These are phyloP conservation scores for Gadus chalcogrammus DNA, from an alignment of 2,113 vertebrate species.

Conservation along the genomic window DNA sequence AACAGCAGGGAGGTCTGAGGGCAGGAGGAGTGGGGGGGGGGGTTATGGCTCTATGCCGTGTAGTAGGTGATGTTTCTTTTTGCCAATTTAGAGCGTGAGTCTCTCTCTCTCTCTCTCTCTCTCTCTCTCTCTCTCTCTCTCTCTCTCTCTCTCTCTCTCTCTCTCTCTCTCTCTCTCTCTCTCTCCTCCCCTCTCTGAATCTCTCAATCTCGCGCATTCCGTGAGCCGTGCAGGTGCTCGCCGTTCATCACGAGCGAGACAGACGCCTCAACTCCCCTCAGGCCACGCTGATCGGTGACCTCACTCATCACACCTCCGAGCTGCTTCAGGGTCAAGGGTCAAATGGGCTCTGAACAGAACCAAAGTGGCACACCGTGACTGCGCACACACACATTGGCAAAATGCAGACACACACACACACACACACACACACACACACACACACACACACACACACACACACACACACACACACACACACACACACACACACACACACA, in stretches of 20 bases:
- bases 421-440: not conserved
- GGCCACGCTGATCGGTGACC: slow-evolving; percentile 50
- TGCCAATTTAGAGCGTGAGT: slow-evolving; percentile 61
- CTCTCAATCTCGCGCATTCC: slow-evolving; percentile 47
- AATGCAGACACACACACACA: not conserved
- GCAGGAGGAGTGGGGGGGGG: slow-evolving; percentile 29
- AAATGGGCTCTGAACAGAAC: slow-evolving; percentile 32
- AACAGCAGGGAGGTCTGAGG: slow-evolving; percentile 21
- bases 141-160: slow-evolving; percentile 23
- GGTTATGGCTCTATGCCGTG: slow-evolving; percentile 56
- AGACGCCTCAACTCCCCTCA: slow-evolving; percentile 73
- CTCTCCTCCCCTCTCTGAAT: slow-evolving; percentile 41
- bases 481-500: not conserved
- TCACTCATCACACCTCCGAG: slow-evolving; percentile 49
- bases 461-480: not conserved
- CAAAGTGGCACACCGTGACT: slow-evolving; percentile 11
- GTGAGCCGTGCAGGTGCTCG: slow-evolving; percentile 70
- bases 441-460: not conserved
- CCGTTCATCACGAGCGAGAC: slow-evolving; percentile 69
- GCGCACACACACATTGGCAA: not conserved
- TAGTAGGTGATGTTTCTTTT: slow-evolving; percentile 74
- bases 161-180: slow-evolving; percentile 20
- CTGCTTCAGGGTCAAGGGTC: slow-evolving; percentile 44
- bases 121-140: slow-evolving; percentile 20
- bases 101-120: slow-evolving; percentile 12